Conservation (phyloP, 2,113 vertebrate species). For the Callionymus lyra region DNA sequence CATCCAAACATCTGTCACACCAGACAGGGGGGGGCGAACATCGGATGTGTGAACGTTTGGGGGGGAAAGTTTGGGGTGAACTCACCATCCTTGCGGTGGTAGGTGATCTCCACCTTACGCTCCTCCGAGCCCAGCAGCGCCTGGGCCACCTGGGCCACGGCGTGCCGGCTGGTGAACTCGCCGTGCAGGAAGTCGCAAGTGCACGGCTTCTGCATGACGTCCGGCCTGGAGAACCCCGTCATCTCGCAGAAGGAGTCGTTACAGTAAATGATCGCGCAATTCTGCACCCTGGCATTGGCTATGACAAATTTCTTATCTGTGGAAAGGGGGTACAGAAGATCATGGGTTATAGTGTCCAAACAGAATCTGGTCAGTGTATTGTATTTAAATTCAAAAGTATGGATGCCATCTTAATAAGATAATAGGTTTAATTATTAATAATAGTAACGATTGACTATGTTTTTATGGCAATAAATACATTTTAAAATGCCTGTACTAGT, state of each 20-base stretch:
- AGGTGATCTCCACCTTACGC: slow-evolving; percentile 89
- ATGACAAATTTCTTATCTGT: slow-evolving; percentile 97
- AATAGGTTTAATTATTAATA: too few species aligned
- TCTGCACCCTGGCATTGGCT: slow-evolving; percentile 91
- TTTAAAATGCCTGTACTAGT: too few species aligned
- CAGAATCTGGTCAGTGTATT: too few species aligned
- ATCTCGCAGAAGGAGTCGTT: slow-evolving; percentile 96
- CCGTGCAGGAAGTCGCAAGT: slow-evolving; percentile 94
- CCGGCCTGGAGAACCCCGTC: slow-evolving; percentile 91
- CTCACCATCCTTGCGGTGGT: slow-evolving; percentile 95
- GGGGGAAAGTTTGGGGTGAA: neutral
- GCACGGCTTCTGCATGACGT: slow-evolving; percentile 93
- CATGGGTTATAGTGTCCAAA: too few species aligned
- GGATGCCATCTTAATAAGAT: too few species aligned
- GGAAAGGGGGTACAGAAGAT: slow-evolving; percentile 19
- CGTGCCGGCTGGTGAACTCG: slow-evolving; percentile 81
- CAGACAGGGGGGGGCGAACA: too few species aligned
- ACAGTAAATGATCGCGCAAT: slow-evolving; percentile 96
- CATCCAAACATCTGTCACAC: too few species aligned
- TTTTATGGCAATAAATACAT: too few species aligned
- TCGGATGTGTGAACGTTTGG: neutral
- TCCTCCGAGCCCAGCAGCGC: slow-evolving; percentile 88
- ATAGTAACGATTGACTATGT: too few species aligned
- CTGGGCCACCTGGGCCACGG: slow-evolving; percentile 86
- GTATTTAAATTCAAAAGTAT: too few species aligned